Base-by-base conservation (phyloP, 2,888 invertebrate genomes). In the Pollenia labialis region DNA sequence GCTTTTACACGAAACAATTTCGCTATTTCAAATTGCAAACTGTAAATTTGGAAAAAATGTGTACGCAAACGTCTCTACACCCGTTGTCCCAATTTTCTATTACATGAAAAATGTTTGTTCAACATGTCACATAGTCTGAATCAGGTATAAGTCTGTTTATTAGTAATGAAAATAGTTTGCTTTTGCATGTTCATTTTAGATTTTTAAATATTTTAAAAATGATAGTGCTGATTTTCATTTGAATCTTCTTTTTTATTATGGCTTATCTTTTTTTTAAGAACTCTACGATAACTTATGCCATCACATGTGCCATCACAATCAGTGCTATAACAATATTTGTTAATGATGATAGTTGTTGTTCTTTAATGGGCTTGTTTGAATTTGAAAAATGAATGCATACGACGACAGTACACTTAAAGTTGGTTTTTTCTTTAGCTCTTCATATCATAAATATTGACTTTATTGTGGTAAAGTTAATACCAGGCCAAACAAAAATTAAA, bases 271-370 rank as follows among this genome's bases (percentile, higher is more conserved):
- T 42, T 46, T 12, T 60, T 71, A 7, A 23, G 42, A 8, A 14
- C 14, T n/a, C 14, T 50, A 54, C 16, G 4, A 18, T 14, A 18
- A 62, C 32, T 48, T 32, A 52, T 60, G 32, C 16, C n/a, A n/a
- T n/a, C n/a, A n/a, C n/a, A 58, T 76, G 40, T 23, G 71, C 56
- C 42, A 42, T 16, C 56, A 32, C 60, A 79, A 79, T 68, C 46
- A 40, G 64, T 18, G 14, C 75, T 69, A 18, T 75, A 82, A 81
- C 52, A 83, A 83, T 74, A 69, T 71, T 84, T 68, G 50, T 62
- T 83, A 66, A 72, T 72, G 54, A 71, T 58, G 48, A 18, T 46
- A 40, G 58, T 62, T 71, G 50, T 76, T 69, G 10, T 60, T 60
- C 1, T 62, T 48, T 23, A 40, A 42, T 50, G 56, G 23, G 46